Base-by-base conservation (phyloP, 2,113 vertebrate species). In the Dasyornis broadbenti region DNA sequence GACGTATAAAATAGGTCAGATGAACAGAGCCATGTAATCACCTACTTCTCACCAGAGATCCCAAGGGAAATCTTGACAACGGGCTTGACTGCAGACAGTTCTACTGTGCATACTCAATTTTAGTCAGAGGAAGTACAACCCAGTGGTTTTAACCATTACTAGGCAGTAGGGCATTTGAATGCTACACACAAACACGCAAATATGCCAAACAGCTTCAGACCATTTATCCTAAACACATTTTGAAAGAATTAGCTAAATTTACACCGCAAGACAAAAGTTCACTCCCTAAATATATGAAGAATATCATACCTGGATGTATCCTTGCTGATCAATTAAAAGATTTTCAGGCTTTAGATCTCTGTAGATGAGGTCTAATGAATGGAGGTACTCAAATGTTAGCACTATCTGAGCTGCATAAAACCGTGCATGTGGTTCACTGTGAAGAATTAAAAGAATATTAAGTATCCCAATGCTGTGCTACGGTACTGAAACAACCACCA, bases 321-420 rank as follows among this genome's bases (percentile, higher is more conserved):
- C 99, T 98, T 99, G 99, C 94, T 99, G 99, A 98, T 99, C 99
- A 97, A 99, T 99, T 98, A 99, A 98, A 98, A 99, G 98, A 97
- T 99, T 99, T 98, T 99, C 99, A 96, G 99, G 99, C 97, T 99
- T 99, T 96, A 99, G 98, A 98, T 99, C 99, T 99, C 99, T 99
- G 98, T 99, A 99, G 98, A 99, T 99, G 98, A 99, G 99, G 98
- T 99, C 99, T 98, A 99, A 97, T 70, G 99, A 99, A 98, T 99
- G 99, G 97, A 99, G 99, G 98, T 99, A 99, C 99, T 99, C 99
- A 95, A 99, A 99, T 69, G 99, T 99, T 97, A 99, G 98, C 95
- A 99, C 99, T 97, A 99, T 99, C 98, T 99, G 99, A 98, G 99
- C 99, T 98, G 99, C 99, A 98, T 99, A 99, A 98, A 99, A 99